phyloP scores from a whole-genome alignment of 2,797 vertebrate species.

The Brachyrhaphis roseni region DNA sequence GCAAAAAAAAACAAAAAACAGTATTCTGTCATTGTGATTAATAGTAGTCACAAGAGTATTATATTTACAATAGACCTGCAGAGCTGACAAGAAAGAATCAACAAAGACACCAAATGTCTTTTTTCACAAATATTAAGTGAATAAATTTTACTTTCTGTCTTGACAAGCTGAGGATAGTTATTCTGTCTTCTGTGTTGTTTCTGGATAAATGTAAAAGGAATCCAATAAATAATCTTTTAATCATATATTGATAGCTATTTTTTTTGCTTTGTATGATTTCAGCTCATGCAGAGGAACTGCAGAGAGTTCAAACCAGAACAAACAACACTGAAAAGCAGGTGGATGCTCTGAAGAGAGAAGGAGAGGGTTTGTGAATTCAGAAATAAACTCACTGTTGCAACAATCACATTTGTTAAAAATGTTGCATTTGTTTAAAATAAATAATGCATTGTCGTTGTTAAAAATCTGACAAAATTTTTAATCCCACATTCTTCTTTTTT shows the following conservation, averaged over 20 bases:
- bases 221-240: too few species aligned
- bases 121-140: too few species aligned
- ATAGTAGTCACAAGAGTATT: too few species aligned
- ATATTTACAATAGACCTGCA: too few species aligned
- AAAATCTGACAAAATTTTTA: neutral
- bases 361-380: constrained; percentile 27
- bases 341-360: constrained; percentile 36
- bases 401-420: neutral
- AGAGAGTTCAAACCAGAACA: constrained; percentile 16
- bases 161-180: too few species aligned
- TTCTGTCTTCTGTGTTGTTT: too few species aligned
- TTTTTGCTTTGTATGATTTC: neutral
- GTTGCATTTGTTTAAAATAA: neutral
- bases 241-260: neutral
- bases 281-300: constrained; percentile 40
- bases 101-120: too few species aligned
- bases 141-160: too few species aligned
- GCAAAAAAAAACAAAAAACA: too few species aligned
- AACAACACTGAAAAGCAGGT: constrained; percentile 45
- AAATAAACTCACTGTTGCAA: neutral
- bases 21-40: too few species aligned
- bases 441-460: neutral
- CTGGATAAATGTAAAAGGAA: too few species aligned
- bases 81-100: too few species aligned
- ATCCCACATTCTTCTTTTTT: neutral